Evolutionary conservation across 2,113 vertebrate species (phyloP), one percentile per base, ranked within the genome.

Genomic region (Collichthys lucidus): DNA sequence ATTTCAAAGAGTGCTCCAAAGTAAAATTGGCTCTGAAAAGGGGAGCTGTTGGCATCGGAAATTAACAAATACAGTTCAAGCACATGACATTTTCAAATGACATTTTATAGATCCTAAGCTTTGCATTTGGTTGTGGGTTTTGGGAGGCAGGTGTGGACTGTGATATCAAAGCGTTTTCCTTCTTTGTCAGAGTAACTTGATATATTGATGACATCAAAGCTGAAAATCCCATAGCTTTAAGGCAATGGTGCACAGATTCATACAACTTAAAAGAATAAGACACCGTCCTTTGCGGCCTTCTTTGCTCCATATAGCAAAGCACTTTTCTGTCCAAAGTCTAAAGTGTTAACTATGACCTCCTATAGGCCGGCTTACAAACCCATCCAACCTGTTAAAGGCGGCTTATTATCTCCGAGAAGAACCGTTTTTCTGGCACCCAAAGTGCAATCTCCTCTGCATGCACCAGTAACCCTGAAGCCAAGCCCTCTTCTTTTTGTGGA

Each of bases 31-130:
- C 82, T 85, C 71, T 26, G 59, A 75, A 88, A 87, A 79, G 56
- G 35, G 47, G 66, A 77, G 61, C 49, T 77, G 83, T 79, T 82
- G 84, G 83, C 89, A 86, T 56, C 88, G 57, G 52, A 88, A 87
- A 86, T 77, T 75, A 88, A 83, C 74, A 88, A 89, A 88, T 88
- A 82, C 75, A 87, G 80, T 89, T 89, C 46, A 84, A 87, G 88
- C 73, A 78, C 24, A 76, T 91, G 87, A 68, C 90, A 92, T 92
- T 91, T n/a, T 93, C 40, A 85, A 93, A 79, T 86, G 78, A 42
- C 82, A 83, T 92, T 92, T 89, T 82, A 80, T 74, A 82, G 74
- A 72, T 82, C 49, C 50, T 35, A 57, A 82, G 67, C 56, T 79
- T 79, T 79, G 66, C 19, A 57, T 82, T 73, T 57, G 46, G 63